phyloP scores from a whole-genome alignment of 2,797 vertebrate species.

The Chanos chanos region DNA sequence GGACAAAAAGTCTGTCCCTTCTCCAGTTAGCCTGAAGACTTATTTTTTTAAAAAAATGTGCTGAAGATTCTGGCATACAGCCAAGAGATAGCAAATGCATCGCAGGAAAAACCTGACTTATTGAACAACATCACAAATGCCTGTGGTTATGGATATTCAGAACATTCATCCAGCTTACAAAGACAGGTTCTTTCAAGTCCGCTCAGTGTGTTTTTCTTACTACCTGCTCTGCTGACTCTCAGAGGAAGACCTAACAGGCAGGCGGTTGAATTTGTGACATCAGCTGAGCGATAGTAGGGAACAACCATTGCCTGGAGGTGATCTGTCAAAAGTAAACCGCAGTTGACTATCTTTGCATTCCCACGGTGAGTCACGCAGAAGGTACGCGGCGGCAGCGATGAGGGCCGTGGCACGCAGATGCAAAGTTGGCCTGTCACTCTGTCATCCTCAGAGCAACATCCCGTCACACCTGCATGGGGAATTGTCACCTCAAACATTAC shows the following conservation, averaged over 20 bases:
- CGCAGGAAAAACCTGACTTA: too few relatives aligned
- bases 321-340: constrained; percentile 13
- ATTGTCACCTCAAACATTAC: constrained; percentile 56
- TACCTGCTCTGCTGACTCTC: too few relatives aligned
- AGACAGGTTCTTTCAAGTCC: too few relatives aligned
- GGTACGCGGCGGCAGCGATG: not conserved
- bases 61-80: not conserved
- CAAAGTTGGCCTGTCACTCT: constrained; percentile 21
- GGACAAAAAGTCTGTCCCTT: not conserved
- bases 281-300: constrained; percentile 1
- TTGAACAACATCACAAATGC: not conserved
- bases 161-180: too few relatives aligned
- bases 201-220: too few relatives aligned
- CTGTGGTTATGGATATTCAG: too few relatives aligned
- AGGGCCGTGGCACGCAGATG: not conserved
- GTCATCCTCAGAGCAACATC: constrained; percentile 9
- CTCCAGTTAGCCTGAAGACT: constrained; percentile 1
- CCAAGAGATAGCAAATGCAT: not conserved
- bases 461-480: constrained; percentile 48
- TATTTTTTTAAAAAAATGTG: not conserved
- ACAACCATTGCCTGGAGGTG: constrained; percentile 11
- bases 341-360: constrained; percentile 32
- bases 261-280: not conserved
- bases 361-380: constrained; percentile 9
- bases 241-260: too few relatives aligned